Base-by-base conservation (phyloP, 2,113 vertebrate genomes). In the Hepsetus odoe region DNA sequence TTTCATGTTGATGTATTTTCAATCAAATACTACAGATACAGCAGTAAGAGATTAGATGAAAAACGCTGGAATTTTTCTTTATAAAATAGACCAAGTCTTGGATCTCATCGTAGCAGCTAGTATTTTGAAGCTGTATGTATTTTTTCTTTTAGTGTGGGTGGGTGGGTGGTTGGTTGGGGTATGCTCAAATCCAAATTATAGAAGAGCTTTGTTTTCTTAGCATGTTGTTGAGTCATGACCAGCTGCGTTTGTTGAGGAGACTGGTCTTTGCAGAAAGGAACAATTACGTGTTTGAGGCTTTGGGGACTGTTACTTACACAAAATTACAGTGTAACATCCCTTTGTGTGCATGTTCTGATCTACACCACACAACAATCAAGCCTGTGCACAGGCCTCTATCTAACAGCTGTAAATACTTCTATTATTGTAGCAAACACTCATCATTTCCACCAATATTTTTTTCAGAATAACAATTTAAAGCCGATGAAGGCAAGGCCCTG, bases 281-380 rank as follows among this genome's bases (percentile, higher is more conserved):
- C 68, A 71, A 71, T 72, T 79, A 71, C 56, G 64, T 64, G 56
- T 62, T 72, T 22, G 18, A 71, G 46, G 24, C 44, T 76, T 65
- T 76, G 46, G 32, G 42, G 56, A 75, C 66, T 75, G 40, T 76
- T 49, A 69, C 59, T 38, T 74, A 53, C 22, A 51, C 44, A 79
- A 58, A 72, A 66, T 61, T 80, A 77, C 68, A 80, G 79, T 58
- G 56, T 77, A 83, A 49, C 67, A 58, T 77, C 28, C 58, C 44
- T 26, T 12, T 64, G 61, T 72, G 77, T 72, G 77, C 56, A 55
- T 72, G 70, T 72, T 64, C 22, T n/a, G 22, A 62, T 13, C 13
- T 72, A 51, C 55, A 61, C 67, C 66, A 72, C 76, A 64, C 40
- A 72, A 62, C 51, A 28, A 42, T 28, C 30, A 42, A 38, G 44